Base-by-base conservation (phyloP, 64 coral and sea anemone species). In the Catalaphyllia jardinei region DNA sequence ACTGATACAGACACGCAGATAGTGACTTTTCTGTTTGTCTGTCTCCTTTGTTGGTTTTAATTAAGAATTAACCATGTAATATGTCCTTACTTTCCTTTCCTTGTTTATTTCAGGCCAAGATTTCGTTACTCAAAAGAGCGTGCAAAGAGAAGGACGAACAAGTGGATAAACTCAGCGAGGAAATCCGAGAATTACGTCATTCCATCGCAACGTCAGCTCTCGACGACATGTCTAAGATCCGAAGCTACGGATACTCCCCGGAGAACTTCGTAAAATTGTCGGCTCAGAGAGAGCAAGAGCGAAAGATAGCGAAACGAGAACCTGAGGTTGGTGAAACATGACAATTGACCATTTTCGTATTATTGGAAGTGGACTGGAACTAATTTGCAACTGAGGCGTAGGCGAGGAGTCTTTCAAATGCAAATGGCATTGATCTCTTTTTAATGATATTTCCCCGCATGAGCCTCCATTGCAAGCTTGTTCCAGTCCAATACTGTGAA, bases 121-220 rank as follows among this genome's bases (percentile, higher is more conserved):
- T 90, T 1, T 82, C 97, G 12, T 81, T 99, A 6, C 94, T 99
- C 1, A 99, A 93, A 39, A 94, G 88, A 78, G 97, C 97, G 0
- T 99, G 97, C 75, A 99, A 99, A 62, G 97, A 99, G 31, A 99
- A 99, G 49, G 97, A 95, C 35, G 97, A 93, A 29, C 78, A 84
- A 33, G 79, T 99, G 15, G 91, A 99, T 19, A 93, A 93, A 76
- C 64, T 95, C 8, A 99, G 93, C 72, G 87, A 88, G 52, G 97
- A 99, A 78, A 95, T 93, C 29, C 88, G 86, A 24, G 97, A 99
- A 20, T 38, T 99, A 54, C 87, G 94, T 3, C 97, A 99, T 88
- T 89, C 94, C 3, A 99, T 99, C 55, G 93, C 97, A 14, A 93
- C 87, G 3, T 99, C 97, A 31, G 87, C 97, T 12, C 78, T 99